These are phyloP conservation scores for Leptobrachium ailaonicum DNA, from an alignment of 2,113 vertebrate genomes.

Conservation along the genomic window DNA sequence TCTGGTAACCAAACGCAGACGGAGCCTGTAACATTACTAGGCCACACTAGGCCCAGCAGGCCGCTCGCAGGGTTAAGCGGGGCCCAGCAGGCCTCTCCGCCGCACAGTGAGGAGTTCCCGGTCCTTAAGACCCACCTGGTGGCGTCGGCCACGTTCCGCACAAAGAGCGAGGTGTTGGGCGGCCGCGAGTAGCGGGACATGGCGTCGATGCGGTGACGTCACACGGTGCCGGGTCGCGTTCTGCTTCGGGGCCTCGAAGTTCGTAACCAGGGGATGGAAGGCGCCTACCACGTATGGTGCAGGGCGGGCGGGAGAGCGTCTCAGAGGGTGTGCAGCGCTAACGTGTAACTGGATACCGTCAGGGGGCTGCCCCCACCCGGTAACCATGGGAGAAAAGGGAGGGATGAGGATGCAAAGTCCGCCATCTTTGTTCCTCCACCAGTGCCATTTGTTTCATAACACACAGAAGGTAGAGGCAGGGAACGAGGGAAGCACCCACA, in stretches of 20 bases:
- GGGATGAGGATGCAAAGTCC: no score
- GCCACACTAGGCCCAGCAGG: neutral
- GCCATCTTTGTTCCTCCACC: no score
- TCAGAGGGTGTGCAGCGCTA: neutral
- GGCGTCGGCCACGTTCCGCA: constrained; percentile 68
- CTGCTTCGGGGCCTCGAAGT: neutral
- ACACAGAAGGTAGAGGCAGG: no score
- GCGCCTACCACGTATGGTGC: neutral
- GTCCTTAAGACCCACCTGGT: constrained; percentile 59
- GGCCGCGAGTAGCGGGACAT: constrained; percentile 71
- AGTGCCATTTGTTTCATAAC: no score
- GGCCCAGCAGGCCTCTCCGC: no score
- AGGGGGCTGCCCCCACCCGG: no score
- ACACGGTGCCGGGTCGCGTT: neutral
- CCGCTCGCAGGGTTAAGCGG: neutral
- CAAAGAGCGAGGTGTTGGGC: constrained; percentile 69
- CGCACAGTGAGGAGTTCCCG: no score
- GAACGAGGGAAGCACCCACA: no score
- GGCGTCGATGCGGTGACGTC: neutral
- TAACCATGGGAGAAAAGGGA: no score
- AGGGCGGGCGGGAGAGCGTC: neutral
- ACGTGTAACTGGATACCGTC: neutral
- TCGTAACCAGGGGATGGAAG: no score
- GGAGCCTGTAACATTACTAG: no score
- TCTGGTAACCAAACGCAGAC: no score